These are phyloP conservation scores for Miltochrista miniata DNA, from an alignment of 2,888 invertebrate genomes.

Conservation along the genomic window DNA sequence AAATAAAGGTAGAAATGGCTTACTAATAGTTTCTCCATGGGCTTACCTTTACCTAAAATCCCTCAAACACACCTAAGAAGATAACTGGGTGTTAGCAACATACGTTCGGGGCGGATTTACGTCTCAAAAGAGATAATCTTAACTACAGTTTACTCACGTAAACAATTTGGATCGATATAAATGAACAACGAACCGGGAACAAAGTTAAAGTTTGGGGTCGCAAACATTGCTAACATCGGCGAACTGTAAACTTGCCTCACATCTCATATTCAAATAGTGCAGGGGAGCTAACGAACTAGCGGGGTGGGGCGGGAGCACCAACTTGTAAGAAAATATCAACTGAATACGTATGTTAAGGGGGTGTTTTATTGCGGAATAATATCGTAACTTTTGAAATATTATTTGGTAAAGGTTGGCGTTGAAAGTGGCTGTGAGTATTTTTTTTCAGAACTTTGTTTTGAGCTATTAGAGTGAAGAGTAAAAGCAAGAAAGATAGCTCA, in stretches of 20 bases:
- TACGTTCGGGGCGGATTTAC: too few relatives aligned
- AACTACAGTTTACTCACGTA: slow-evolving; percentile 38
- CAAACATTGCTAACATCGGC: slow-evolving; percentile 60
- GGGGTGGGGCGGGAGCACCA: slow-evolving; percentile 37
- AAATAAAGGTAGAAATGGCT: too few relatives aligned
- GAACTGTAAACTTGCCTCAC: slow-evolving; percentile 66
- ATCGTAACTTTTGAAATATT: background rate
- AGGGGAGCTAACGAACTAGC: slow-evolving; percentile 72
- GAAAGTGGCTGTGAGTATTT: background rate
- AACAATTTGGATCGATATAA: slow-evolving; percentile 59
- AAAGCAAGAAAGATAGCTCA: too few relatives aligned
- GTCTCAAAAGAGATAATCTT: slow-evolving; percentile 1
- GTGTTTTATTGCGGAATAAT: slow-evolving; percentile 13
- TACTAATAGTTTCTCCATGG: too few relatives aligned
- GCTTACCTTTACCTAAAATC: too few relatives aligned
- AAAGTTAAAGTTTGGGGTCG: slow-evolving; percentile 75
- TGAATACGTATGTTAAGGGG: slow-evolving; percentile 22
- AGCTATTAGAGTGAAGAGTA: too few relatives aligned
- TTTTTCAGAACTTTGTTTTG: too few relatives aligned
- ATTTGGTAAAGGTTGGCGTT: background rate
- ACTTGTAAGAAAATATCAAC: slow-evolving; percentile 64
- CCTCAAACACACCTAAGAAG: too few relatives aligned
- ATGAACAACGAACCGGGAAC: slow-evolving; percentile 56
- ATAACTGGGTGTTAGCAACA: too few relatives aligned
- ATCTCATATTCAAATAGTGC: slow-evolving; percentile 82